Conservation (phyloP, 2,113 vertebrate genomes). For the Hemichromis elongatus region DNA sequence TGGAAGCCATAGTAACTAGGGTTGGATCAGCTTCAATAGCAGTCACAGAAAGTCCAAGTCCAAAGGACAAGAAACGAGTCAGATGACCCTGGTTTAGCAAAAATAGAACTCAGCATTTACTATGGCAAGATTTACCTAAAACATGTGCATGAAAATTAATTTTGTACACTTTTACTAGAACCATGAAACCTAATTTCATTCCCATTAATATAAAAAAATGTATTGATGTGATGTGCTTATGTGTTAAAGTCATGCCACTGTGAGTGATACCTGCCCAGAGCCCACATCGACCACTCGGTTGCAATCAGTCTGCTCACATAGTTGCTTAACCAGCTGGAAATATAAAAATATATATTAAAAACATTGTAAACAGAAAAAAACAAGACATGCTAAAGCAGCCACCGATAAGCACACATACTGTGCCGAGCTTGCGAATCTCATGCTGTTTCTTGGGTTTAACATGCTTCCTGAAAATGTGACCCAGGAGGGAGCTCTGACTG, state of each 20-base stretch:
- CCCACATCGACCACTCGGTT: conserved; percentile 83
- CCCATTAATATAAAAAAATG: not conserved
- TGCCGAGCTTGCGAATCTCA: conserved; percentile 82
- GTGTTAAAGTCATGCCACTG: not conserved
- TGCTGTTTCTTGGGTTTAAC: conserved; percentile 94
- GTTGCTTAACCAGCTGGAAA: conserved; percentile 78
- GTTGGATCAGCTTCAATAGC: conserved; percentile 79
- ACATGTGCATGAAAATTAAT: not conserved
- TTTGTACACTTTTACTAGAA: not conserved
- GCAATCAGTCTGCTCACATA: conserved; percentile 78
- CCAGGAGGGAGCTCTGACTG: conserved; percentile 82
- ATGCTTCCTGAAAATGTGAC: conserved; percentile 85
- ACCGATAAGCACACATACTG: conserved; percentile 56
- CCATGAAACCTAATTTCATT: not conserved
- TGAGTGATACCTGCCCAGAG: conserved; percentile 83
- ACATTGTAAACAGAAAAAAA: not conserved
- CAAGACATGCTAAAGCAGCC: too few species aligned
- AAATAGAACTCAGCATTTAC: rapidly evolving
- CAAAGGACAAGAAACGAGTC: conserved; percentile 83
- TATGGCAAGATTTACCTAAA: not conserved
- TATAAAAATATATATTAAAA: not conserved
- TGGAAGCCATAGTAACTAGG: conserved; percentile 74
- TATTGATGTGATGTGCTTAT: not conserved
- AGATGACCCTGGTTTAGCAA: conserved; percentile 81
- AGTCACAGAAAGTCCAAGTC: conserved; percentile 80